Base-by-base conservation (phyloP, 2,113 vertebrate genomes). In the Tympanuchus pallidicinctus region DNA sequence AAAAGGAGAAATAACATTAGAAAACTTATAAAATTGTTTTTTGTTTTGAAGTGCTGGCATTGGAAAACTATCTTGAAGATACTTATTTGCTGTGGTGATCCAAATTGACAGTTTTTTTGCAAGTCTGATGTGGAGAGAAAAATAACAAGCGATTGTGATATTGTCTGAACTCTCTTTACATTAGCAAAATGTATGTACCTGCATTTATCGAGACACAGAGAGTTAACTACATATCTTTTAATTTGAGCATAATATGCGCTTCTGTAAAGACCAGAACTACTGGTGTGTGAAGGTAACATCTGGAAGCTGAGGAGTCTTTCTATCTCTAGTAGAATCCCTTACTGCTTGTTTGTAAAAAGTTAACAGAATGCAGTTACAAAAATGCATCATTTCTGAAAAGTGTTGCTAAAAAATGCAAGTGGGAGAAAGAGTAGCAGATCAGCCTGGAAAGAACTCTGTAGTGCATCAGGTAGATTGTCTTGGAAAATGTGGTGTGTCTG, bases 1-100 rank as follows among this genome's bases (percentile, higher is more conserved):
- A 94, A 94, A 98, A 97, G 98, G 98, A 98, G 98, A 98, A 98
- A 91, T 86, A 97, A 95, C 67, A 6, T 19, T 4, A n/a, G 22
- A 70, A 71, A 32, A 73, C 56, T 42, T 67, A 32, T 1, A 7
- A 3, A 50, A 65, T 36, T 15, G 8, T 28, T n/a, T 21, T 2
- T 59, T 71, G 38, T 38, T 80, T 69, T 43, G 10, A 48, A 25
- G 40, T 65, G 65, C 40, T 75, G 64, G 47, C 52, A 89, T 86
- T 11, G 25, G 38, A 54, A 61, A 89, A 30, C 70, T 80, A 10
- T 67, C 11, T 72, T 82, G 38, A 28, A 69, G 34, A 32, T 9
- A 2, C 5, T 8, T 1, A 3, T 32, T 78, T 93, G 38, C 28
- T 28, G 5, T 14, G 27, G 14, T 1, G 1, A 9, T 72, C 24